These are phyloP conservation scores for Phenganax marumi DNA, from an alignment of 92 coral and sea anemone genomes.

Conservation along the genomic window DNA sequence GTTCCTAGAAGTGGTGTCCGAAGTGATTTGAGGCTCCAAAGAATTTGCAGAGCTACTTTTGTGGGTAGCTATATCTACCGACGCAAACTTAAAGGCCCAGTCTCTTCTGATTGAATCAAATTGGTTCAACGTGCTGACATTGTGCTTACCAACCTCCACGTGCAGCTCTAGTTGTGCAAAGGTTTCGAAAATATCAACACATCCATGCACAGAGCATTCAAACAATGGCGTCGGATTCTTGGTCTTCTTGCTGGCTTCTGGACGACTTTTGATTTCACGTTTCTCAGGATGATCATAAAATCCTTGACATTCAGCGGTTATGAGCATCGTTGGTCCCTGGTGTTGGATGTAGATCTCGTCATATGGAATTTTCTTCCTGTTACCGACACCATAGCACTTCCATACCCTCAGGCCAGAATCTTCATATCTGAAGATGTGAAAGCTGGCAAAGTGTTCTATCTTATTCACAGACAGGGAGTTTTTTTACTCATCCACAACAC, in stretches of 20 bases:
- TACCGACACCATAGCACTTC: conserved; percentile 50
- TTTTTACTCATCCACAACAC: conserved; percentile 12
- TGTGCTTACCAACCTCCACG: conserved; percentile 35
- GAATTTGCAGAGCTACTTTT: neutral
- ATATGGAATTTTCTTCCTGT: conserved; percentile 42
- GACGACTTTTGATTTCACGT: conserved; percentile 11
- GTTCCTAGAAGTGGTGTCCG: conserved; percentile 3
- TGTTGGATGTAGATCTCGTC: conserved; percentile 25
- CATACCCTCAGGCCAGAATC: conserved; percentile 35
- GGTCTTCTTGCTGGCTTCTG: conserved; percentile 1
- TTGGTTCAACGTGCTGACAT: conserved; percentile 10
- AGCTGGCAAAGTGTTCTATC: no score
- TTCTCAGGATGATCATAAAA: conserved; percentile 33
- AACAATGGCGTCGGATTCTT: conserved; percentile 12
- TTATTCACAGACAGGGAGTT: neutral
- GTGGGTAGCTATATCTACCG: neutral
- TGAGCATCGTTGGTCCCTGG: conserved; percentile 41
- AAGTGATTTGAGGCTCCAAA: conserved; percentile 10
- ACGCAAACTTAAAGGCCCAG: conserved; percentile 37
- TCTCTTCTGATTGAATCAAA: conserved; percentile 34
- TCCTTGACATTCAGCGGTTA: conserved; percentile 37
- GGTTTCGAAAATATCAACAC: conserved; percentile 38
- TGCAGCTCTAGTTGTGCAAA: conserved; percentile 44
- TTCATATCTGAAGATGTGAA: neutral
- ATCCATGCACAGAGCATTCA: conserved; percentile 50